Percentiles rank a stretch among this genome's conserved stretches.
Evolutionary conservation across 1,140 invertebrate genomes (phyloP).

Genomic region (Ectropis grisescens): DNA sequence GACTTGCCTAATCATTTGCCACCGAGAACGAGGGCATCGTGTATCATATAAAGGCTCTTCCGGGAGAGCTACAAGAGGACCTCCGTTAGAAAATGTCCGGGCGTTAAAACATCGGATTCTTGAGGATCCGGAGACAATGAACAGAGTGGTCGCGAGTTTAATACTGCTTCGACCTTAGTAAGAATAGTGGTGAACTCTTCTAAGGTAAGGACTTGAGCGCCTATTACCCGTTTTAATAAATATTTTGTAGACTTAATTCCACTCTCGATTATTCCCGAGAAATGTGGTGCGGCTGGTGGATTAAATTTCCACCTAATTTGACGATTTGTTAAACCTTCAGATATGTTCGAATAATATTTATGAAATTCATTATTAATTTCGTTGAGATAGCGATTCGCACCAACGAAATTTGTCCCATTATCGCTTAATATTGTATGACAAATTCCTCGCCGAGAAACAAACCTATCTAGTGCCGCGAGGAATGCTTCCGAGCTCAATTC

Average conservation of each 20-base stretch:
- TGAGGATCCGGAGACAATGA: too few species aligned
- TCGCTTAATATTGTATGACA: slow-evolving; percentile 36
- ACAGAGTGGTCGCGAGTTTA: slow-evolving; percentile 43
- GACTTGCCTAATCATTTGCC: too few species aligned
- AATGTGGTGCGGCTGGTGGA: slow-evolving; percentile 1
- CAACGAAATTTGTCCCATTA: slow-evolving; percentile 46
- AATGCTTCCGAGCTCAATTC: slow-evolving; percentile 46
- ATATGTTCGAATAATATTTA: slow-evolving; percentile 5
- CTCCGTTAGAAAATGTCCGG: too few species aligned
- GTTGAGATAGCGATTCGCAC: slow-evolving; percentile 17
- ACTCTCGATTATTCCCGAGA: slow-evolving; percentile 32
- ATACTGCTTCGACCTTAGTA: slow-evolving; percentile 15
- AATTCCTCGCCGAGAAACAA: slow-evolving; percentile 39
- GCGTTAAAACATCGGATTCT: too few species aligned
- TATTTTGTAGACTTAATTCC: slow-evolving; percentile 33
- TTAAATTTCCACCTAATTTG: slow-evolving; percentile 11
- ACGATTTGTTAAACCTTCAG: slow-evolving; percentile 4
- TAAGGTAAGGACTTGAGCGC: slow-evolving; percentile 9
- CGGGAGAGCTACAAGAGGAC: too few species aligned
- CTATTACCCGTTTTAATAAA: slow-evolving; percentile 13
- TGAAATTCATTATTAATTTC: slow-evolving; percentile 9
- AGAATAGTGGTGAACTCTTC: slow-evolving; percentile 18
- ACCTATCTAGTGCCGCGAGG: slow-evolving; percentile 39
- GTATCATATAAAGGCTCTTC: too few species aligned
- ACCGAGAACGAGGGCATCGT: too few species aligned